A percentile compares a stretch with the other conserved stretches of the same genome.
Conservation (phyloP, 2,113 vertebrate species). For the Dicrurus megarhynchus region DNA sequence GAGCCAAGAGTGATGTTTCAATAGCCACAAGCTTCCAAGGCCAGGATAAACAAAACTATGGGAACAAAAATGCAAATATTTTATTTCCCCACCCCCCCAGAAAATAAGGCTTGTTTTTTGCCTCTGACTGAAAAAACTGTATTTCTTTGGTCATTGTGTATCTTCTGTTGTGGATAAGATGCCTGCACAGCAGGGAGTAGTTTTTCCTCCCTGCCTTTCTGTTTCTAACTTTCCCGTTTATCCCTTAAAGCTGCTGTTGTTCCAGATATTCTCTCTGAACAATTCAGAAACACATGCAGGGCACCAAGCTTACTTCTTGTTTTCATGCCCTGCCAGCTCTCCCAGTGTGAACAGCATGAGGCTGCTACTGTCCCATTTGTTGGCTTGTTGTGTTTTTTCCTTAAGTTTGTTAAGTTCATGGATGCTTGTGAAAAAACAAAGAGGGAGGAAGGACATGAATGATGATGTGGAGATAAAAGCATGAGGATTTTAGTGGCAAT, state of each 20-base stretch:
- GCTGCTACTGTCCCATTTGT: not conserved
- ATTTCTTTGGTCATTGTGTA: not conserved
- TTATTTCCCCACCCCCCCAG: not conserved
- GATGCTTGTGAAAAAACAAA: not conserved
- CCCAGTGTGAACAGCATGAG: not conserved
- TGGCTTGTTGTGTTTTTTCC: not conserved
- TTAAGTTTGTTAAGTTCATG: not conserved
- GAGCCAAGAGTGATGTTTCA: not conserved
- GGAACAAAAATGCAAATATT: not conserved
- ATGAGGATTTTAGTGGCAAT: not conserved
- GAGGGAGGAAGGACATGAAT: not conserved
- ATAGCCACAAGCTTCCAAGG: not conserved
- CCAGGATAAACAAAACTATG: not conserved
- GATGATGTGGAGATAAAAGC: not conserved
- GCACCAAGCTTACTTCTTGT: not conserved
- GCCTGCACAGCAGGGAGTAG: not conserved
- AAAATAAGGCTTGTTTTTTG: not conserved
- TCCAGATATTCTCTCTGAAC: not conserved
- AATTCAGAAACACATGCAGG: not conserved
- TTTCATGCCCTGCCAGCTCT: not conserved
- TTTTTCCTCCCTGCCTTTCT: not conserved
- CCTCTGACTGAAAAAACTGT: not conserved
- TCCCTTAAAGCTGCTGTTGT: not conserved
- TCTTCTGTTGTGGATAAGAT: not conserved
- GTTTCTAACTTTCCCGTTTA: not conserved